Evolutionary conservation across 2,888 invertebrate species (phyloP), one percentile per base, ranked within the genome.

Genomic region (Globia sparganii): DNA sequence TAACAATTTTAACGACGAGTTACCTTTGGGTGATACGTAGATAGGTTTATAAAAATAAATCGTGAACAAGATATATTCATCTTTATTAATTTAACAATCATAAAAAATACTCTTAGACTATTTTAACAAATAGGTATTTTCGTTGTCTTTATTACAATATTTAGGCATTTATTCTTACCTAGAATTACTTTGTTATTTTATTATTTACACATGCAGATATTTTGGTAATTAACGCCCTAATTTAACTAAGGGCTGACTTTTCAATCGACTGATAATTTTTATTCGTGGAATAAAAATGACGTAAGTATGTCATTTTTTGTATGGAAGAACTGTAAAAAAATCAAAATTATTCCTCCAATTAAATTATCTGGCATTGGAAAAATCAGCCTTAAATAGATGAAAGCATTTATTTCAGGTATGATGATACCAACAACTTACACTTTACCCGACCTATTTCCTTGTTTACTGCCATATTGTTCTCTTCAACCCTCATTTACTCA

Each of bases 1-100:
- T 31, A n/a, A n/a, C 49, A 49, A 34, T 49, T 53, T n/a, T 34
- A 56, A 34, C 31, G 31, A 34, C 21, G 28, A 34, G 34, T 56
- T n/a, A n/a, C n/a, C 3, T 34, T 56, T 4, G n/a, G 34, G 18
- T 74, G 15, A 13, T 25, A n/a, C 18, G 28, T 43, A 49, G 28
- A 31, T 61, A 21, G 31, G 37, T 6, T 56, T 59, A 82, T 28
- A 79, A 75, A 86, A 86, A 83, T 73, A 76, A 86, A 80, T 81
- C 58, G 65, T 84, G 75, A 88, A 87, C 87, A 87, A 82, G 73
- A 84, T 87, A 84, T 83, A 86, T 75, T 77, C 83, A 80, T 87
- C 81, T 89, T 89, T 87, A 85, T 88, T 88, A 78, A 74, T 82
- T 75, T 81, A 87, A 88, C 81, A 89, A 85, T 64, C 68, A 77